Evolutionary conservation across 2,113 vertebrate species (phyloP).

Genomic region (Hiodon alosoides): DNA sequence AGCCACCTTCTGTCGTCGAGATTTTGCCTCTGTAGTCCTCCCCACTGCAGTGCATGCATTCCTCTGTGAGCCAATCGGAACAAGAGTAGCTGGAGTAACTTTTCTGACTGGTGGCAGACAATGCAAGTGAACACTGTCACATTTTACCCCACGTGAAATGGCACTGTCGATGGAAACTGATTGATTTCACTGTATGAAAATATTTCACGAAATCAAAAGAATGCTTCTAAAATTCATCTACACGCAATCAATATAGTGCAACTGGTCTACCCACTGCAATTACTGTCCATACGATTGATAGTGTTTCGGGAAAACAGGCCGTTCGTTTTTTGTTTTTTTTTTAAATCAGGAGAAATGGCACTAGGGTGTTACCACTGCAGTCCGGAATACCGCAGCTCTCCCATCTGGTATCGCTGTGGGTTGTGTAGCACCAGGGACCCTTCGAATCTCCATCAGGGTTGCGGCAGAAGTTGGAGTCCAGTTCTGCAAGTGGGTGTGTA

Average conservation of each 20-base stretch:
- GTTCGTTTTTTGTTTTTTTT: too few relatives aligned
- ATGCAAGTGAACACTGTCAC: too few relatives aligned
- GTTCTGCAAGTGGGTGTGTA: constrained; percentile 47
- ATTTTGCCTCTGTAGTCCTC: constrained; percentile 80
- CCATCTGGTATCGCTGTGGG: constrained; percentile 54
- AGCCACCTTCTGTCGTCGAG: constrained; percentile 62
- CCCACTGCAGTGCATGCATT: constrained; percentile 85
- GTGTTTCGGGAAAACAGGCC: too few relatives aligned
- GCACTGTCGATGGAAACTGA: too few relatives aligned
- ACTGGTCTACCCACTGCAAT: too few relatives aligned
- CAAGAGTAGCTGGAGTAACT: not conserved
- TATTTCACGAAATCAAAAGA: not conserved
- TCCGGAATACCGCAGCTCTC: constrained; percentile 55
- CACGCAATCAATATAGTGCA: too few relatives aligned
- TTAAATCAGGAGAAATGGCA: not conserved
- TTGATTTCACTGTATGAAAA: not conserved
- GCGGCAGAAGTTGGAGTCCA: constrained; percentile 68
- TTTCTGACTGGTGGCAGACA: not conserved
- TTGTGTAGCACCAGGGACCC: constrained; percentile 73
- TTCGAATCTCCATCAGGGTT: constrained; percentile 61
- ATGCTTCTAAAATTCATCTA: not conserved
- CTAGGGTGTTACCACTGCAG: constrained; percentile 54
- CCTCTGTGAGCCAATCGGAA: constrained; percentile 46
- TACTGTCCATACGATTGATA: too few relatives aligned
- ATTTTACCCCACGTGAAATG: too few relatives aligned